A percentile compares a stretch with the other conserved stretches of the same genome.
Conservation (phyloP, 2,888 invertebrate species). For the Philonicus albiceps region DNA sequence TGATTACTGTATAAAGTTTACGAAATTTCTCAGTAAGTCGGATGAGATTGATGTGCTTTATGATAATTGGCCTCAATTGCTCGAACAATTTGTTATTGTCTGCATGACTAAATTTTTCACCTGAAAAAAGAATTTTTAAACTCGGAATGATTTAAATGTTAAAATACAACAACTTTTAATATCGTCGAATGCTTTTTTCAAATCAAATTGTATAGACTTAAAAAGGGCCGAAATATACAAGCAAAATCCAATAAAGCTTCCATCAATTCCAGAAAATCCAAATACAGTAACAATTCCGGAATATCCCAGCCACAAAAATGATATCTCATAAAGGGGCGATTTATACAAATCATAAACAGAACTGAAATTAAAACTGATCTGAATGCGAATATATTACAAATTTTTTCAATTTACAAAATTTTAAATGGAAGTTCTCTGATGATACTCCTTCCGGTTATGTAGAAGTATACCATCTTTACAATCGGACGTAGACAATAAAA, state of each 20-base stretch:
- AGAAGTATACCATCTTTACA: background rate
- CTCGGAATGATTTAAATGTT: background rate
- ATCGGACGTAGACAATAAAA: slow-evolving; percentile 41
- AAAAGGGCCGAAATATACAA: slow-evolving; percentile 39
- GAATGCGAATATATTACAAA: background rate
- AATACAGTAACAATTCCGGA: slow-evolving; percentile 42
- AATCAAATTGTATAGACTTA: slow-evolving; percentile 14
- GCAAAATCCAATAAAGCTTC: slow-evolving; percentile 43
- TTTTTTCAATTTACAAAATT: slow-evolving; percentile 14
- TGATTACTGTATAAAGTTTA: slow-evolving; percentile 56
- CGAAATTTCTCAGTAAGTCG: slow-evolving; percentile 50
- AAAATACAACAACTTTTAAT: background rate
- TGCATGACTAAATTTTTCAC: background rate
- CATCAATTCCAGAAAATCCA: slow-evolving; percentile 45
- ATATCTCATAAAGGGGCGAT: slow-evolving; percentile 28
- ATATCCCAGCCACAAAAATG: slow-evolving; percentile 26
- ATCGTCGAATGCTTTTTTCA: background rate
- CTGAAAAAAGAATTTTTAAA: background rate
- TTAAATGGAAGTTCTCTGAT: slow-evolving; percentile 41
- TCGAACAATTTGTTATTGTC: background rate
- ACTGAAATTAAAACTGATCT: background rate
- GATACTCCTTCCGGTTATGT: background rate
- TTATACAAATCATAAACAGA: slow-evolving; percentile 1
- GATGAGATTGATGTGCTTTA: background rate
- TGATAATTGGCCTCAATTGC: background rate